Evolutionary conservation across 2,888 invertebrate genomes (phyloP).

Genomic region (Tubulanus polymorphus): DNA sequence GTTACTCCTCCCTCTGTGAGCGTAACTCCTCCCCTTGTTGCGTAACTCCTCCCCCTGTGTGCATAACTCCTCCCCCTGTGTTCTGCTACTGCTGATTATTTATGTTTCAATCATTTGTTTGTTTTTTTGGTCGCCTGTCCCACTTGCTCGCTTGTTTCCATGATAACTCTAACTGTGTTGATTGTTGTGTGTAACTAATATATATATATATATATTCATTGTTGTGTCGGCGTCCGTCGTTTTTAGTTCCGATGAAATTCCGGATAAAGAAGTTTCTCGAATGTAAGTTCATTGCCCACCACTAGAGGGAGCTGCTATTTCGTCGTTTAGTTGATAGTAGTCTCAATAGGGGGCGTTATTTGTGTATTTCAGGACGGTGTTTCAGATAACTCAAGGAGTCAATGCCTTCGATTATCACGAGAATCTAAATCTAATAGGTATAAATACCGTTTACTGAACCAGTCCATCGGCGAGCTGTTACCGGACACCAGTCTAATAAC

Average conservation of each 20-base stretch:
- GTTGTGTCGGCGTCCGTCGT: neutral
- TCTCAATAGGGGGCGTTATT: conserved; percentile 2
- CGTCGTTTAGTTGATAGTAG: neutral
- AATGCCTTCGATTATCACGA: conserved; percentile 51
- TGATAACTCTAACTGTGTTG: neutral
- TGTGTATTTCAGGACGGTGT: conserved; percentile 34
- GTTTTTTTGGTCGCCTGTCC: neutral
- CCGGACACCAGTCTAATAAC: neutral
- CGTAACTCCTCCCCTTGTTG: too few relatives aligned
- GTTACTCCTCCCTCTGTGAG: too few relatives aligned
- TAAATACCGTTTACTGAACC: too few relatives aligned
- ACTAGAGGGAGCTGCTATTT: neutral
- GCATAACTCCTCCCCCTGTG: too few relatives aligned
- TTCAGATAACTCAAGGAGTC: conserved; percentile 51
- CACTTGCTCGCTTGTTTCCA: neutral
- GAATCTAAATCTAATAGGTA: conserved; percentile 50
- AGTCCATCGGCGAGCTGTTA: neutral
- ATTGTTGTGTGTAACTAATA: too few relatives aligned
- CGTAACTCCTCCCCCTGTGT: too few relatives aligned
- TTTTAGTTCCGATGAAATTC: neutral
- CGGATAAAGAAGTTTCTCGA: neutral
- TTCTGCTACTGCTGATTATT: too few relatives aligned
- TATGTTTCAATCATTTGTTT: too few relatives aligned
- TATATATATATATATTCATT: neutral
- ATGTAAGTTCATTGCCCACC: neutral